phyloP scores from a whole-genome alignment of 2,797 vertebrate genomes.

The Hoplostethus atlanticus region DNA sequence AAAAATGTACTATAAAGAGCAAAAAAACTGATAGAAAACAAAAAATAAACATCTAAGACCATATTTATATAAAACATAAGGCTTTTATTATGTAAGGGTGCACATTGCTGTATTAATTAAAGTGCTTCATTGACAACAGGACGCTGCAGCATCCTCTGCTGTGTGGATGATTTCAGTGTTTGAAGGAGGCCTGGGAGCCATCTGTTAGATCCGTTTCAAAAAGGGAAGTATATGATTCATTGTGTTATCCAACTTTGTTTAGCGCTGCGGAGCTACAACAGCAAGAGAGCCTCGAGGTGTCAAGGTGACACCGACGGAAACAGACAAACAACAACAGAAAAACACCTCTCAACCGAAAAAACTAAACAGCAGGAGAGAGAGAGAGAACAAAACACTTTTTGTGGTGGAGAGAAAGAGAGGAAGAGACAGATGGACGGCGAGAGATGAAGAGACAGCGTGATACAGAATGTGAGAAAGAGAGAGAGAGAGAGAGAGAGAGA shows the following conservation, averaged over 20 bases:
- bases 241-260: slow-evolving; percentile 56
- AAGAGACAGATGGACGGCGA: slow-evolving; percentile 19
- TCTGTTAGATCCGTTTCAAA: slow-evolving; percentile 50
- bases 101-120: too few relatives aligned
- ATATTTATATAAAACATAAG: too few relatives aligned
- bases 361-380: slow-evolving; percentile 53
- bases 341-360: slow-evolving; percentile 43
- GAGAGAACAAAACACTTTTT: slow-evolving; percentile 53
- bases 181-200: slow-evolving; percentile 59
- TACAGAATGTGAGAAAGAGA: too few relatives aligned
- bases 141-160: too few relatives aligned
- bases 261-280: slow-evolving; percentile 34
- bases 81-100: too few relatives aligned
- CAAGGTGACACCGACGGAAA: slow-evolving; percentile 42
- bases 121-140: too few relatives aligned
- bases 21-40: too few relatives aligned
- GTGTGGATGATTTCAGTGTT: slow-evolving; percentile 8
- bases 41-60: too few relatives aligned
- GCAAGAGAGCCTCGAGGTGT: slow-evolving; percentile 58
- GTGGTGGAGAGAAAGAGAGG: slow-evolving; percentile 32
- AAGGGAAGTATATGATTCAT: slow-evolving; percentile 20
- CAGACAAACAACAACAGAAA: slow-evolving; percentile 34
- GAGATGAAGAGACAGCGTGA: neutral
- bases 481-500: too few relatives aligned
- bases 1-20: too few relatives aligned